Evolutionary conservation across 2,888 invertebrate genomes (phyloP), one percentile per base, ranked within the genome.

Genomic region (Panzeria rudis): DNA sequence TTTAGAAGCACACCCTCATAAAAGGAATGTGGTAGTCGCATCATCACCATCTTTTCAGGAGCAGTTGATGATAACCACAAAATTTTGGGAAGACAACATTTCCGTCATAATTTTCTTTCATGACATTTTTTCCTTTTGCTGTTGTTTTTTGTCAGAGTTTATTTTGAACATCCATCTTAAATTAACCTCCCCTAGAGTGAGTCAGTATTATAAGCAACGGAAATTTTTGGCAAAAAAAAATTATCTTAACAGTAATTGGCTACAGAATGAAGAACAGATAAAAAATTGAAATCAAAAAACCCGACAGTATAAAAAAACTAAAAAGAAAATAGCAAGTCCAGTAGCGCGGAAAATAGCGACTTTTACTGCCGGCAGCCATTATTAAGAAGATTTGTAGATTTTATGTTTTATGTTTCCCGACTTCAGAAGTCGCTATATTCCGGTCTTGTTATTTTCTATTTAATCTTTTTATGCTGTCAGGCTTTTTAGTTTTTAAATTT

Each of bases 51-150:
- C 35, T 50, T 50, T 15, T 25, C 59, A 68, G 25, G 59, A 78
- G 41, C 44, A 52, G 52, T 59, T 77, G 84, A 84, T 84, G 84
- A 84, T 77, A 84, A 77, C 84, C 84, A 38, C 76, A 81, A 64
- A 80, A 61, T 84, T 59, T 76, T 77, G 76, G 62, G 44, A 84
- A 77, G 77, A 84, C 72, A 81, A 52, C 76, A 77, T 54, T 84
- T 84, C 81, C 84, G 84, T 84, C 81, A 84, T 68, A 69, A 20
- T 23, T 72, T 72, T 75, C 54, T 35, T n/a, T 56, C 20, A 62
- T 41, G 68, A 50, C 29, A 54, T 66, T 56, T 47, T 71, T 38
- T 7, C 50, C 61, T 8, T 76, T 64, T n/a, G 2, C 64, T 11
- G 38, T 11, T 50, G 73, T 23, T 52, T 50, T 62, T 50, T 29